These are phyloP conservation scores for Scaptomyza graminum DNA, from an alignment of 1,140 invertebrate species.

Conservation along the genomic window DNA sequence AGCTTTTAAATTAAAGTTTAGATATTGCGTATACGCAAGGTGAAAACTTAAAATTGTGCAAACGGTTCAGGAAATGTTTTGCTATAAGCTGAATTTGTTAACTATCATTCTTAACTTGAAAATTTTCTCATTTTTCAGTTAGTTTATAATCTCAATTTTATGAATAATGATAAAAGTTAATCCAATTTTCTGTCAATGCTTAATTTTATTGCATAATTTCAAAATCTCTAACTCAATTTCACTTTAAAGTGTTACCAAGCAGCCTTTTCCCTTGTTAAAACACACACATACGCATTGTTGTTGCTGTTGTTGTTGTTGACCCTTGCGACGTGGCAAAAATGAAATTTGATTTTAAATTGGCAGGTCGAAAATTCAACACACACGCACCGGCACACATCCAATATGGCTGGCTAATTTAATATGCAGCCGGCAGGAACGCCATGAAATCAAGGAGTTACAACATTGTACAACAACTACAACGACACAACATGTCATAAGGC, in stretches of 20 bases:
- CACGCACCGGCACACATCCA: conserved; percentile 39
- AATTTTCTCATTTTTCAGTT: no score
- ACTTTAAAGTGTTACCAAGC: background rate
- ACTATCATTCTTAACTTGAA: no score
- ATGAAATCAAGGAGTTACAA: conserved; percentile 35
- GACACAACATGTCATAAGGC: conserved; percentile 27
- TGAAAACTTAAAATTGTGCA: background rate
- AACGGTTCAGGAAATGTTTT: no score
- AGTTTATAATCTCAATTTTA: no score
- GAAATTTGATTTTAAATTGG: conserved; percentile 77
- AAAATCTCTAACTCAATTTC: background rate
- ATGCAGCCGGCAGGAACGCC: conserved; percentile 63
- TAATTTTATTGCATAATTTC: no score
- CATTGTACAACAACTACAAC: background rate
- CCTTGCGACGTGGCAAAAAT: conserved; percentile 50
- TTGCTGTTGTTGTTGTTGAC: conserved; percentile 22
- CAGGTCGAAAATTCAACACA: conserved; percentile 37
- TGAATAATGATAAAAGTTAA: no score
- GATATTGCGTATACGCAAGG: conserved; percentile 55
- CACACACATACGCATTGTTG: background rate
- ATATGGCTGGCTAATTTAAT: conserved; percentile 78
- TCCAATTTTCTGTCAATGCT: no score
- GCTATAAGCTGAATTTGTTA: no score
- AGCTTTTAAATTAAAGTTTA: conserved; percentile 13
- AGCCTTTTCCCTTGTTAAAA: background rate